Conservation (phyloP, 2,888 invertebrate genomes). For the Keiferia lycopersicella region DNA sequence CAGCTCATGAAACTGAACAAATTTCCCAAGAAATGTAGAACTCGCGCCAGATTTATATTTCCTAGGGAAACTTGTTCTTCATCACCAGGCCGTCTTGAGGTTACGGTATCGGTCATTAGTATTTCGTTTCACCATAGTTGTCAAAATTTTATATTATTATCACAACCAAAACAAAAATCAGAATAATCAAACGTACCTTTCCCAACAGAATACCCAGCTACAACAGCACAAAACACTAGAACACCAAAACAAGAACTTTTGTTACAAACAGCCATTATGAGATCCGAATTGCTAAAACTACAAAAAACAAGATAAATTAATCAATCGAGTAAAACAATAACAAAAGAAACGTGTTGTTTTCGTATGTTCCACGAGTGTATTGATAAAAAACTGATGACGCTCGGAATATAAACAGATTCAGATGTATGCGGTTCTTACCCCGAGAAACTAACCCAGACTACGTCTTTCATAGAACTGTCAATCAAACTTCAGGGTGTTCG, state of each 20-base stretch:
- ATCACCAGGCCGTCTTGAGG: no score
- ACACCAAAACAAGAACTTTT: background rate
- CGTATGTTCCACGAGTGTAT: background rate
- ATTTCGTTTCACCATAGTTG: no score
- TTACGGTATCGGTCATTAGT: no score
- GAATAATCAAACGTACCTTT: background rate
- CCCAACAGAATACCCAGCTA: background rate
- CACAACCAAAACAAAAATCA: no score
- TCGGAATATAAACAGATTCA: background rate
- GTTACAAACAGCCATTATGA: background rate
- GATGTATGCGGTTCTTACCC: background rate
- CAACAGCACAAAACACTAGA: background rate
- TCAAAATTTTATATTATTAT: no score
- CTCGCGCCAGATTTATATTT: no score
- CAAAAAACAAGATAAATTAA: background rate
- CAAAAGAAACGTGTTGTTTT: background rate
- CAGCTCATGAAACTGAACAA: no score
- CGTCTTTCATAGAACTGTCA: conserved; percentile 1
- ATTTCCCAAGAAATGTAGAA: no score
- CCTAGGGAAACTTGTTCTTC: no score
- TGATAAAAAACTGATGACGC: background rate
- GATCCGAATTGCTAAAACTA: background rate
- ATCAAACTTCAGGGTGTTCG: background rate
- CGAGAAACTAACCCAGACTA: background rate
- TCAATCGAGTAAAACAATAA: background rate